Base-by-base conservation (phyloP, 2,113 vertebrate genomes). In the Toxostoma redivivum region DNA sequence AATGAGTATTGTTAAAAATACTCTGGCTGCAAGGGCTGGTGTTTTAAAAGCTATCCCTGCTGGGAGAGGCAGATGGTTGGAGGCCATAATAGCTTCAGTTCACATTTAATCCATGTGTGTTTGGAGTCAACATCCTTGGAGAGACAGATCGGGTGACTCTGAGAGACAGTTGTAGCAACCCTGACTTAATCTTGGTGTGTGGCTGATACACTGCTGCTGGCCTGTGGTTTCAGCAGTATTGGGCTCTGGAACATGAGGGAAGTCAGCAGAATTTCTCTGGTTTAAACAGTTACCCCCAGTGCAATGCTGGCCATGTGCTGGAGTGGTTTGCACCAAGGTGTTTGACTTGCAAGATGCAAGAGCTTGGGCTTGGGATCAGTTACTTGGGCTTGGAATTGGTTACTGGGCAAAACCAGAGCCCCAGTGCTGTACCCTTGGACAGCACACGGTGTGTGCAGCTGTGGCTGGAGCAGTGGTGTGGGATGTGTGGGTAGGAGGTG, bases 41-140 rank as follows among this genome's bases (percentile, higher is more conserved):
- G 94, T 81, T 87, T 67, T 37, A 81, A 87, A 91, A 95, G 81
- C 74, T 69, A 0, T 33, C 42, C 87, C 94, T 91, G 87, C 95
- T 90, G 88, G 78, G 90, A 94, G 74, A 85, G 88, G 96, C 95
- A 97, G 96, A 95, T 94, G 95, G 94, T 94, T 95, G 92, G 85
- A 85, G 92, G 81, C 92, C 74, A 25, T 93, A 88, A 82, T 71
- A 95, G 92, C 74, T 95, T 87, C 90, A 67, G 87, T 94, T 90
- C 94, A 60, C 79, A 69, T 90, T 96, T 96, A 96, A 96, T 96
- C 95, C 81, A 60, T 88, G 94, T 57, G 57, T 79, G 66, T 91
- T 94, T 96, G 95, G 92, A 97, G 78, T 92, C 92, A 67, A 45
- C 85, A 85, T 92, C 95, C 85, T 93, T 92, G 94, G 88, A 95